phyloP scores from a whole-genome alignment of 37 sponge, comb jelly and placozoan species.

The Axinella damicornis region DNA sequence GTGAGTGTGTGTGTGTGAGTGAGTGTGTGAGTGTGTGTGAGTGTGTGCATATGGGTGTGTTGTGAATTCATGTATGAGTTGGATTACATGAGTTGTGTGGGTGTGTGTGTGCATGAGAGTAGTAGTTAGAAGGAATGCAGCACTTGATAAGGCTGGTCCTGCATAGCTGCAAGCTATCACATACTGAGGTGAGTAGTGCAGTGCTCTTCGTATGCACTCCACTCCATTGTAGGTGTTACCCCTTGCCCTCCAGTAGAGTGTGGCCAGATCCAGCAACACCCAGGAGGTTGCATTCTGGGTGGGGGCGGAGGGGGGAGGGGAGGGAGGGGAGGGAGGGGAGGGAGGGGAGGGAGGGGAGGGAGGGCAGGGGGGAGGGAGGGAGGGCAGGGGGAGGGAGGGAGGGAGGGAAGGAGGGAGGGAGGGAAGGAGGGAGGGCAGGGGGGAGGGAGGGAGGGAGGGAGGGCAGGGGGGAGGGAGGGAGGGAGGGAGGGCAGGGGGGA shows the following conservation, averaged over 20 bases:
- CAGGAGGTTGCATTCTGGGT: conserved; percentile 80
- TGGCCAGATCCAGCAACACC: conserved; percentile 83
- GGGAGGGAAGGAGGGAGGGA: neutral
- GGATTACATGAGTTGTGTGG: too few species aligned
- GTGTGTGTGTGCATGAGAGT: too few species aligned
- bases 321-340: neutral
- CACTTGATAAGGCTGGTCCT: too few species aligned
- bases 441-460: conserved; percentile 3
- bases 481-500: neutral
- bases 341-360: neutral
- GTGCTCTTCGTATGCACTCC: conserved; percentile 80
- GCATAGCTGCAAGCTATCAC: conserved; percentile 8
- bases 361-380: neutral
- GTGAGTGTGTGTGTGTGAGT: conserved; percentile 14
- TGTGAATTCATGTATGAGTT: too few species aligned
- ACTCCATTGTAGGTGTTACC: conserved; percentile 73
- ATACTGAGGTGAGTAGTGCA: conserved; percentile 79
- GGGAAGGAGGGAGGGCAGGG: neutral
- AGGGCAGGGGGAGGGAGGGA: neutral
- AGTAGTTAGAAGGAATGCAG: too few species aligned
- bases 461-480: neutral
- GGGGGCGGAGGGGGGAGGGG: conserved; percentile 3
- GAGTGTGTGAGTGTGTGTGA: neutral
- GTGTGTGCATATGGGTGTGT: neutral
- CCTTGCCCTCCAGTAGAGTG: conserved; percentile 88